A percentile compares a stretch with the other conserved stretches of the same genome.
Evolutionary conservation across 64 coral and sea anemone species (phyloP).

Genomic region (Montipora capricornis): DNA sequence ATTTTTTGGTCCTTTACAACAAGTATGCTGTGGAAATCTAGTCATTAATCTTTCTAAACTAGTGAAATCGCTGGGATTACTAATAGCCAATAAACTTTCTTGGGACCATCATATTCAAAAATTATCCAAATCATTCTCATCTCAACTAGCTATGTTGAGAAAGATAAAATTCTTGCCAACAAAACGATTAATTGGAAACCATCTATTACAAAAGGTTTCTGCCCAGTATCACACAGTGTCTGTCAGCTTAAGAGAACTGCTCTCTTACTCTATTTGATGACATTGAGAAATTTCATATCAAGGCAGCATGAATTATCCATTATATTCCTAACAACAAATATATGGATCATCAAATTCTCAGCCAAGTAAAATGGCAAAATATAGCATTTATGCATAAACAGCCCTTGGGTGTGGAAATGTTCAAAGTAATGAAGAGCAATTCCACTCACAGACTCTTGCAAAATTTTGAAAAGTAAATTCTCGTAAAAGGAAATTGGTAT

Average conservation of each 20-base stretch:
- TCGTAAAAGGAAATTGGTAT: neutral
- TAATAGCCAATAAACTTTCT: neutral
- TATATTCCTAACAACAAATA: neutral
- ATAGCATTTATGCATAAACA: neutral
- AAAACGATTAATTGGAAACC: neutral
- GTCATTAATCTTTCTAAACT: neutral
- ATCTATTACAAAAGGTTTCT: too few species aligned
- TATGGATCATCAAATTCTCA: neutral
- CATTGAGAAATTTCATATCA: neutral
- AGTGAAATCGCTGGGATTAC: conserved; percentile 13
- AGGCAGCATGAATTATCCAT: neutral
- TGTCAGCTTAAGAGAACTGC: neutral
- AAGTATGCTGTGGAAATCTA: neutral
- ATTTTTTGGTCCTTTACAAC: conserved; percentile 27
- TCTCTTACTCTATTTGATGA: neutral
- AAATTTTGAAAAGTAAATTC: neutral
- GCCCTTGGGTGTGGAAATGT: neutral
- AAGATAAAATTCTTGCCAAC: neutral
- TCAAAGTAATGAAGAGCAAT: neutral
- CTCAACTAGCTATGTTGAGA: neutral
- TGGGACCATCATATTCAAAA: conserved; percentile 14
- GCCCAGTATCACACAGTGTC: neutral
- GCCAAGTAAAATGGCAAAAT: neutral
- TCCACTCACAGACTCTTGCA: neutral
- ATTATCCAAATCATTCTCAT: neutral